These are phyloP conservation scores for Drosophila engyochracea DNA, from an alignment of 2,888 invertebrate genomes.

Conservation along the genomic window DNA sequence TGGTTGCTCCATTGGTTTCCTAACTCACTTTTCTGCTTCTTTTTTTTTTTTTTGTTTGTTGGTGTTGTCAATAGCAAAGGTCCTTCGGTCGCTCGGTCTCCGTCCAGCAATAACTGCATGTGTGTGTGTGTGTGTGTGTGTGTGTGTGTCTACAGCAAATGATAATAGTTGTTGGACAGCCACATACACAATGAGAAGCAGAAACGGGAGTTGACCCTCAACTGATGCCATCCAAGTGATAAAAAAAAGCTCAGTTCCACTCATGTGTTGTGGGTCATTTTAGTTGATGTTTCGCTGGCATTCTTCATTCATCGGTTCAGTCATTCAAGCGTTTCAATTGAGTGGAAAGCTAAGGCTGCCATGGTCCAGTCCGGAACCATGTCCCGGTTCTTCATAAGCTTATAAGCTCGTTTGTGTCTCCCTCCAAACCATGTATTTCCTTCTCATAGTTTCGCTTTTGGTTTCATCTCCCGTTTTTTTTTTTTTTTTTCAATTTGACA, in stretches of 20 bases:
- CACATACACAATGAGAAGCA: constrained; percentile 18
- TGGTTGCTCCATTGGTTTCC: constrained; percentile 66
- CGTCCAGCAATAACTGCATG: constrained; percentile 30
- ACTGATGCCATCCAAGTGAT: constrained; percentile 52
- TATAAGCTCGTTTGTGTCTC: constrained; percentile 62
- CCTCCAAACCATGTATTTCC: constrained; percentile 58
- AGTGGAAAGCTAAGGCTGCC: constrained; percentile 68
- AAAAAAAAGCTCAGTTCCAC: constrained; percentile 46
- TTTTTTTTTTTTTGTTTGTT: background rate
- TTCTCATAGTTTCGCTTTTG: constrained; percentile 52
- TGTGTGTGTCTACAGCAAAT: constrained; percentile 50
- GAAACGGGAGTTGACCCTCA: constrained; percentile 27
- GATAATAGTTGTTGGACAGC: constrained; percentile 64
- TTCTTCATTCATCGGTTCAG: constrained; percentile 61
- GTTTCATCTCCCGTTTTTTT: constrained; percentile 24
- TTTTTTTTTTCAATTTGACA: constrained; percentile 63
- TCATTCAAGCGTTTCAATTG: constrained; percentile 77
- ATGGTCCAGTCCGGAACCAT: constrained; percentile 27
- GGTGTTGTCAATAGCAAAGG: constrained; percentile 42
- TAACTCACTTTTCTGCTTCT: constrained; percentile 39
- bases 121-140: constrained; percentile 13
- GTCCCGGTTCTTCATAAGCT: constrained; percentile 56
- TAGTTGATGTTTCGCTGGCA: constrained; percentile 53
- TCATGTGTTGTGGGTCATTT: constrained; percentile 38
- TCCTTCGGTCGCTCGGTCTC: constrained; percentile 43